Evolutionary conservation across 2,888 invertebrate genomes (phyloP), one percentile per base, ranked within the genome.

Genomic region (Agrotis clavis): DNA sequence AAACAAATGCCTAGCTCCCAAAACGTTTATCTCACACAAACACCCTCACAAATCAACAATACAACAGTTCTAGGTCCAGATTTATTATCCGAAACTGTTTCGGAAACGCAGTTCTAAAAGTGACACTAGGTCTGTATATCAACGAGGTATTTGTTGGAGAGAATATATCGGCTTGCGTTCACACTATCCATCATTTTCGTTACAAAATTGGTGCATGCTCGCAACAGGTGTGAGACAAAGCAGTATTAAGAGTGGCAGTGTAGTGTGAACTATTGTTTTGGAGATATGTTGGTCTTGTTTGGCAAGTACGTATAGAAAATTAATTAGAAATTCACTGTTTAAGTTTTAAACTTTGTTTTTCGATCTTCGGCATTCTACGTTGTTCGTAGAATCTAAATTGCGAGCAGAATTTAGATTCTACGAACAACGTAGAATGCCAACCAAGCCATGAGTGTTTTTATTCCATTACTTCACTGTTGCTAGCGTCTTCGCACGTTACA

Each of bases 201-300:
- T 77, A 77, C 70, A 74, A 79, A 83, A 75, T 77, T 59, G 71
- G 66, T 82, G 79, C 77, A 84, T 69, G 63, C 18, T 59, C 50
- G 84, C 88, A 88, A 88, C 88, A 87, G 81, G 88, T 88, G 21
- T 69, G 16, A 56, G 53, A 66, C 65, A 67, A 59, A 78, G 66
- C 68, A 72, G 59, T 25, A 59, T 19, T 77, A 56, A 71, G 62
- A 80, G 30, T 56, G 41, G 14, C 0, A 4, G 4, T 69, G 19
- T 71, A 79, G 18, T 63, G n/a, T 0, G n/a, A 71, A 83, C 76
- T 73, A 66, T n/a, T 25, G 5, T 48, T 25, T 67, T 19, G 35
- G 4, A 21, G 5, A 47, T 25, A 21, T 45, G 45, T 0, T 19
- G 0, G 3, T 11, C 14, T 5, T 25, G n/a, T 11, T 25, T 9